Percentiles rank a stretch among this genome's conserved stretches.
These are phyloP conservation scores for Chaenogobius annularis DNA, from an alignment of 2,113 vertebrate genomes.

Conservation along the genomic window DNA sequence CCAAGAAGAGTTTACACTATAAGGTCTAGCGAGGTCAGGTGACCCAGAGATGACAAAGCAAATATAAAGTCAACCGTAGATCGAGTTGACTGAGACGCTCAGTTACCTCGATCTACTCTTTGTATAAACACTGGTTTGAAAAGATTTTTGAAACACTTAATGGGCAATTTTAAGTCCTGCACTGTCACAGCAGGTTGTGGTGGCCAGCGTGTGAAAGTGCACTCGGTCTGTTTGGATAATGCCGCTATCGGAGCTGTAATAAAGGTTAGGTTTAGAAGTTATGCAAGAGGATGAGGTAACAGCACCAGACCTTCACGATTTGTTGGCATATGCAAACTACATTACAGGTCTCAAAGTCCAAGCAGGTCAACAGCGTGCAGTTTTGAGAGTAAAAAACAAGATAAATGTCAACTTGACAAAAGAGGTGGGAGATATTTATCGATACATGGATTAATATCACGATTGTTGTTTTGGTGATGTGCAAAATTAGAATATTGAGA, in stretches of 20 bases:
- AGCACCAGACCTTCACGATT: constrained; percentile 6
- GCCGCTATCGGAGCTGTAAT: background rate
- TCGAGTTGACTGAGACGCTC: background rate
- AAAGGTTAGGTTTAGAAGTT: constrained; percentile 15
- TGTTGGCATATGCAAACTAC: constrained; percentile 14
- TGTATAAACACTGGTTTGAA: too few relatives aligned
- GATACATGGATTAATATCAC: too few relatives aligned
- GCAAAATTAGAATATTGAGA: too few relatives aligned
- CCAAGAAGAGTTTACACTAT: background rate
- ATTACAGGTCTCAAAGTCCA: constrained; percentile 42
- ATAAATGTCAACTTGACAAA: too few relatives aligned
- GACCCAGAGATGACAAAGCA: background rate
- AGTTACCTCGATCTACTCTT: too few relatives aligned
- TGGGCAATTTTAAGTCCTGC: background rate
- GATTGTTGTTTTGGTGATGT: too few relatives aligned
- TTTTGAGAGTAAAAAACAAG: constrained; percentile 22
- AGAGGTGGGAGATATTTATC: too few relatives aligned
- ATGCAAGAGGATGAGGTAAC: constrained; percentile 36
- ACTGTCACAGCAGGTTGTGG: background rate
- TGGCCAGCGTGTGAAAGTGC: background rate
- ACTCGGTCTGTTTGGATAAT: background rate
- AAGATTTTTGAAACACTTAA: background rate
- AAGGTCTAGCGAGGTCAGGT: background rate
- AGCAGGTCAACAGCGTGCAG: constrained; percentile 36
- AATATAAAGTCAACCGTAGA: background rate